phyloP scores from a whole-genome alignment of 2,113 vertebrate species.

The Fulmarus glacialis region DNA sequence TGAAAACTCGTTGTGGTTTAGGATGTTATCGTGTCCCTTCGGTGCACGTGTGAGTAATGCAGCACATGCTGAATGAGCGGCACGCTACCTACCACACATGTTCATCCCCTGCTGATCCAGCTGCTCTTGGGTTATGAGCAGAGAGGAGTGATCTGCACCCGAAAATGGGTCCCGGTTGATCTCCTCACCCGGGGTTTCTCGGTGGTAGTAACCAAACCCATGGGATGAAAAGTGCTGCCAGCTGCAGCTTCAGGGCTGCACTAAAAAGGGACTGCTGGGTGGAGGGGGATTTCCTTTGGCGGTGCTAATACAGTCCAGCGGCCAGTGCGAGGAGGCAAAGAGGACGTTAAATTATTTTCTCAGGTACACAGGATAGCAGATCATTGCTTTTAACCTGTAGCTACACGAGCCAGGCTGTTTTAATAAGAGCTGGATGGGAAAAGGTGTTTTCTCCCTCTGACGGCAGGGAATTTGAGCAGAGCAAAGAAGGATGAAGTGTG shows the following conservation, averaged over 20 bases:
- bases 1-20: conserved; percentile 23
- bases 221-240: neutral
- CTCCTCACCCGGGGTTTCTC: neutral
- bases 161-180: accelerated
- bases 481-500: neutral
- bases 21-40: neutral
- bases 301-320: neutral
- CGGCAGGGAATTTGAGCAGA: neutral
- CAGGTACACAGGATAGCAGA: neutral
- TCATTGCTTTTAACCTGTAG: neutral
- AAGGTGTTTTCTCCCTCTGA: neutral
- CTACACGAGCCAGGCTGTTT: neutral
- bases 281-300: neutral
- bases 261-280: accelerated
- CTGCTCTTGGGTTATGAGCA: neutral
- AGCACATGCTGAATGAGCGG: accelerated
- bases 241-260: neutral
- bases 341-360: neutral
- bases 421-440: neutral
- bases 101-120: neutral
- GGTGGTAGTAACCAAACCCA: accelerated
- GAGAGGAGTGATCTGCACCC: neutral
- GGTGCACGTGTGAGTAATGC: neutral
- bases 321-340: accelerated
- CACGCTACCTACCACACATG: accelerated